Percentiles rank a stretch among this genome's conserved stretches.
Conservation (phyloP, 2,113 vertebrate genomes). For the Bothrops jararaca region DNA sequence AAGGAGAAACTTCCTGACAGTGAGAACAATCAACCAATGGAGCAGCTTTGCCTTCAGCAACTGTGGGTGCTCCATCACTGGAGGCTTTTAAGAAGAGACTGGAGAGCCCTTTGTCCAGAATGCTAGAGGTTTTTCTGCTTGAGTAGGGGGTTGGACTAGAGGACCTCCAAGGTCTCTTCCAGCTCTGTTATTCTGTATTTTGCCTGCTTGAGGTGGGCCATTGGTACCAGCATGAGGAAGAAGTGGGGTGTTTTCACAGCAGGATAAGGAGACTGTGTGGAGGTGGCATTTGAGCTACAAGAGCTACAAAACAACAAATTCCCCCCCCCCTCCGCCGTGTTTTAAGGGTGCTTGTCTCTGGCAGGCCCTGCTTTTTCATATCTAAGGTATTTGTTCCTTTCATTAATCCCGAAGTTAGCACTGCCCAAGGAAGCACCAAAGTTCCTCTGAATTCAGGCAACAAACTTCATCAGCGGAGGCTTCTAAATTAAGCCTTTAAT, state of each 20-base stretch:
- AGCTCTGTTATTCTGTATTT: too few species aligned
- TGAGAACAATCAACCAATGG: not conserved
- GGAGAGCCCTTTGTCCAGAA: too few species aligned
- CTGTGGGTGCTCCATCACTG: too few species aligned
- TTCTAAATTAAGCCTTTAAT: not conserved
- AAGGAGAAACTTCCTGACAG: too few species aligned
- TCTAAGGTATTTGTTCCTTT: slow-evolving; percentile 17
- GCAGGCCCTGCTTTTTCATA: slow-evolving; percentile 27
- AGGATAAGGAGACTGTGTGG: not conserved
- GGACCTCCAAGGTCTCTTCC: not conserved
- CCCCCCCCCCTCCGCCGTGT: not conserved
- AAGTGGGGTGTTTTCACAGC: too few species aligned
- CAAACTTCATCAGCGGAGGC: slow-evolving; percentile 22
- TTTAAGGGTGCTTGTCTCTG: not conserved
- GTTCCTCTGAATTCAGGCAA: not conserved
- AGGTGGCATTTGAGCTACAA: not conserved
- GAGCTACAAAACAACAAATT: not conserved
- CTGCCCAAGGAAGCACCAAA: slow-evolving; percentile 6
- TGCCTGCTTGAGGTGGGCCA: not conserved
- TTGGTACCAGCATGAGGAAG: not conserved
- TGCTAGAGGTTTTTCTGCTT: not conserved
- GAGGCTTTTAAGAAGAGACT: not conserved
- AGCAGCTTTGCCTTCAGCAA: fast-evolving
- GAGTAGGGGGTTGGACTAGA: not conserved
- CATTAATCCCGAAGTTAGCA: slow-evolving; percentile 10